A percentile compares a stretch with the other conserved stretches of the same genome.
phyloP scores from a whole-genome alignment of 2,888 invertebrate genomes.

The Drosophila cognata region DNA sequence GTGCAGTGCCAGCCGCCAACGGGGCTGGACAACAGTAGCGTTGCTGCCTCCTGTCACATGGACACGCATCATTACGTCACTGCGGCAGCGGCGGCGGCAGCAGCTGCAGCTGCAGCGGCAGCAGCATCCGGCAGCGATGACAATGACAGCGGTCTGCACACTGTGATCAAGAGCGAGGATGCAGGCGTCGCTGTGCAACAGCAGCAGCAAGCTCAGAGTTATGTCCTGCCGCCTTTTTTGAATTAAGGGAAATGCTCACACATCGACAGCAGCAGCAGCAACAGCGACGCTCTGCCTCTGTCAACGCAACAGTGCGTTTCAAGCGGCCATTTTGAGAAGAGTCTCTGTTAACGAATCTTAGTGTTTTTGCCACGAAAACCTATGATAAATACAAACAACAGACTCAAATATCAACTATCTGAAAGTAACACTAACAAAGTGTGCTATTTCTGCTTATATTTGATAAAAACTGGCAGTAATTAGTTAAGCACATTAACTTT shows the following conservation, averaged over 20 bases:
- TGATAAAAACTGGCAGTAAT: not conserved
- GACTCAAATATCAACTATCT: not conserved
- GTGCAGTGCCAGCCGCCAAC: conserved; percentile 73
- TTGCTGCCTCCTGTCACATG: conserved; percentile 80
- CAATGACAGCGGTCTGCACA: conserved; percentile 81
- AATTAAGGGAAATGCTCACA: conserved; percentile 85
- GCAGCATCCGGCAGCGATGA: conserved; percentile 64
- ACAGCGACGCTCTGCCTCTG: conserved; percentile 49
- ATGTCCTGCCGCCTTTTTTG: conserved; percentile 85
- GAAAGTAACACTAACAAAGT: not conserved
- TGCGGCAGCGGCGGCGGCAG: conserved; percentile 52
- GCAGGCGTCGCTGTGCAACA: conserved; percentile 48
- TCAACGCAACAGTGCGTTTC: conserved; percentile 50
- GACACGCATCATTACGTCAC: conserved; percentile 66
- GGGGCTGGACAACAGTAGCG: conserved; percentile 76
- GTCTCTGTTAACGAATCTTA: not conserved
- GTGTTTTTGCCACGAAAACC: not conserved
- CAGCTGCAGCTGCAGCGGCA: conserved; percentile 50
- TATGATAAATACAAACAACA: not conserved
- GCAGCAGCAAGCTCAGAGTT: conserved; percentile 83
- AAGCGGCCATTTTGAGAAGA: conserved; percentile 72
- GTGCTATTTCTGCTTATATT: not conserved
- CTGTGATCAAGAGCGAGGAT: conserved; percentile 85
- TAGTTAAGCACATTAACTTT: not conserved
- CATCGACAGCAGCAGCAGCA: conserved; percentile 76